Conservation (phyloP, 2,113 vertebrate genomes). For the Aplodontia rufa region DNA sequence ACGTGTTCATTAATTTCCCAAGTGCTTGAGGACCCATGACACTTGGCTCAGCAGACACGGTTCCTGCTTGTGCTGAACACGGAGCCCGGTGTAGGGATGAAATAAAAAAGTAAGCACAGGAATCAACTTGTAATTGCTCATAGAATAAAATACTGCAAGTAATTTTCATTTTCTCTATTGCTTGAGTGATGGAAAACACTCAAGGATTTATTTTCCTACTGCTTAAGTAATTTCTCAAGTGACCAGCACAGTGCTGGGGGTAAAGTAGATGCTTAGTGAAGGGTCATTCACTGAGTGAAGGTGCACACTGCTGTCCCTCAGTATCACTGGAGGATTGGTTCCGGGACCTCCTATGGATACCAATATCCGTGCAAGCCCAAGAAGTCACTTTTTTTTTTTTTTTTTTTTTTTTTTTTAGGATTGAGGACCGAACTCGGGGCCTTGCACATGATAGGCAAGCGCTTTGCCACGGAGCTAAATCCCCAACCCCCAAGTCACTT, state of each 20-base stretch:
- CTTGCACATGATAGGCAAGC: too few relatives aligned
- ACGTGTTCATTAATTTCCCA: neutral
- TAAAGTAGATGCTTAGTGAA: neutral
- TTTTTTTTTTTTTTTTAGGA: too few relatives aligned
- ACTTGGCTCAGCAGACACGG: neutral
- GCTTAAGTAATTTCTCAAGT: neutral
- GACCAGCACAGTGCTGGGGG: neutral
- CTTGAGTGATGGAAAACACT: neutral
- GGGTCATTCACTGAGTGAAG: neutral
- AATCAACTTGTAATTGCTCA: neutral
- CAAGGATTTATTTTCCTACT: neutral
- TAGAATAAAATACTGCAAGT: neutral
- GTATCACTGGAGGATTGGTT: too few relatives aligned
- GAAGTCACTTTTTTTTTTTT: too few relatives aligned
- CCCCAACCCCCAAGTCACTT: too few relatives aligned
- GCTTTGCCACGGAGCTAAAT: too few relatives aligned
- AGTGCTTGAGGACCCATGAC: neutral
- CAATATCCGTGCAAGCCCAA: neutral
- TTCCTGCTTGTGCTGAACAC: neutral
- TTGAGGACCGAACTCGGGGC: too few relatives aligned
- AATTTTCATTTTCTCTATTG: neutral
- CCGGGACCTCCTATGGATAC: neutral
- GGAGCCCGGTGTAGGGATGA: neutral
- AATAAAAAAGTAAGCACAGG: neutral
- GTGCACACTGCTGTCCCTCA: too few relatives aligned